A percentile compares a stretch with the other conserved stretches of the same genome.
phyloP scores from a whole-genome alignment of 2,888 invertebrate genomes.

The Gastracanthus pulcherrimus region DNA sequence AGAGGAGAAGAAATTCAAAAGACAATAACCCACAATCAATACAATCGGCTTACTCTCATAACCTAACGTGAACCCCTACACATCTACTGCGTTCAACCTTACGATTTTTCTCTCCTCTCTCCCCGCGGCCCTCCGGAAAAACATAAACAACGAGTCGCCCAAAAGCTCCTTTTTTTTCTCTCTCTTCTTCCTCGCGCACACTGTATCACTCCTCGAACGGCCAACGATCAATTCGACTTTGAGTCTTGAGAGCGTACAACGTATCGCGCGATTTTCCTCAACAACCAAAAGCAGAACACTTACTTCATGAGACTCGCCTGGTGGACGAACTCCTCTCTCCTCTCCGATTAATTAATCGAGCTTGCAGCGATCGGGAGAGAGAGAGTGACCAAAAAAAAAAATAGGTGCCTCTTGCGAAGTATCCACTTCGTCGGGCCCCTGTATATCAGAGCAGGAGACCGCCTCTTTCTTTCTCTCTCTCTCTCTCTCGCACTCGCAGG shows the following conservation, averaged over 20 bases:
- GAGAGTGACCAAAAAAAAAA: no score
- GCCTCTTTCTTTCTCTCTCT: not conserved
- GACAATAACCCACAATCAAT: conserved; percentile 45
- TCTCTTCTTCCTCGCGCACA: not conserved
- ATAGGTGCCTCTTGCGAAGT: no score
- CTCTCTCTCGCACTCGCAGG: not conserved
- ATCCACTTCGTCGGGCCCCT: no score
- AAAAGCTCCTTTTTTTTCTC: not conserved
- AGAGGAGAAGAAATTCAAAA: conserved; percentile 41
- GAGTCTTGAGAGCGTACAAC: not conserved
- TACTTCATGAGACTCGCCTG: no score
- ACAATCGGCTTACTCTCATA: conserved; percentile 38
- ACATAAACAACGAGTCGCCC: not conserved
- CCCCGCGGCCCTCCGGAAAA: no score
- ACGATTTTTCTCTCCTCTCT: no score
- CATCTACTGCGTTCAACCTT: conserved; percentile 9
- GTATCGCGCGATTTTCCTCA: no score
- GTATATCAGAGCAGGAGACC: not conserved
- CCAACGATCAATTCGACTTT: conserved; percentile 26
- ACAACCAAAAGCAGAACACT: no score
- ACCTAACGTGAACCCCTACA: conserved; percentile 12
- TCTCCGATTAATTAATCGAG: no score
- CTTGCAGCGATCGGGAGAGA: no score
- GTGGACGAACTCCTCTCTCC: no score
- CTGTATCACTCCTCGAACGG: not conserved